A percentile compares a stretch with the other conserved stretches of the same genome.
Conservation (phyloP, 2,113 vertebrate species). For the Microcebus lehilahytsara region DNA sequence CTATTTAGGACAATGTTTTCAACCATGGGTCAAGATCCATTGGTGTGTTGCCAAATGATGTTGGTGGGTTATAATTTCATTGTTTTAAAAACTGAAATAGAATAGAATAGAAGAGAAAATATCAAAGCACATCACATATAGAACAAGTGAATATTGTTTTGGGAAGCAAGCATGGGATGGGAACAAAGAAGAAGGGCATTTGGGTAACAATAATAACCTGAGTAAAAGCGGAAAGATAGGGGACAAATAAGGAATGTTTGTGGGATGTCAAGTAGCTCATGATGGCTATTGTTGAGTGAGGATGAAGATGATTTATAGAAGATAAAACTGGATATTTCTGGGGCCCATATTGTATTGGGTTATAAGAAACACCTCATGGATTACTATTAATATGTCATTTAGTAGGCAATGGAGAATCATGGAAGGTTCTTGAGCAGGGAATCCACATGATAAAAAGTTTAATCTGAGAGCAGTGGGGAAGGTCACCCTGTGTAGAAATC, state of each 20-base stretch:
- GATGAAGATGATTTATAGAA: background rate
- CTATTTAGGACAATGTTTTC: background rate
- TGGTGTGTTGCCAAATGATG: background rate
- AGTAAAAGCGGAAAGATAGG: background rate
- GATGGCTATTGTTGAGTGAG: background rate
- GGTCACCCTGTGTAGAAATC: background rate
- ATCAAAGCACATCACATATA: background rate
- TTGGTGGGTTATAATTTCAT: background rate
- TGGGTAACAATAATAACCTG: background rate
- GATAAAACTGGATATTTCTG: background rate
- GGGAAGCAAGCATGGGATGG: background rate
- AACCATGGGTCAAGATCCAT: background rate
- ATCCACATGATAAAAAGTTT: background rate
- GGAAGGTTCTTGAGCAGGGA: background rate
- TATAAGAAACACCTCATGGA: background rate
- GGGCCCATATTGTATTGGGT: background rate
- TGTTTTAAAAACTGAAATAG: constrained; percentile 15
- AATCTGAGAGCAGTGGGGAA: background rate
- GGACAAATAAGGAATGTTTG: background rate
- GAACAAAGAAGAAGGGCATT: background rate
- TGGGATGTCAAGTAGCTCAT: background rate
- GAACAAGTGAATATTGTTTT: background rate
- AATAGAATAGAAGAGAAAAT: background rate
- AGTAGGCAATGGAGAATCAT: background rate
- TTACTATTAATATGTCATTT: background rate